phyloP scores from a whole-genome alignment of 2,888 invertebrate genomes.

The Taphrorychus bicolor region DNA sequence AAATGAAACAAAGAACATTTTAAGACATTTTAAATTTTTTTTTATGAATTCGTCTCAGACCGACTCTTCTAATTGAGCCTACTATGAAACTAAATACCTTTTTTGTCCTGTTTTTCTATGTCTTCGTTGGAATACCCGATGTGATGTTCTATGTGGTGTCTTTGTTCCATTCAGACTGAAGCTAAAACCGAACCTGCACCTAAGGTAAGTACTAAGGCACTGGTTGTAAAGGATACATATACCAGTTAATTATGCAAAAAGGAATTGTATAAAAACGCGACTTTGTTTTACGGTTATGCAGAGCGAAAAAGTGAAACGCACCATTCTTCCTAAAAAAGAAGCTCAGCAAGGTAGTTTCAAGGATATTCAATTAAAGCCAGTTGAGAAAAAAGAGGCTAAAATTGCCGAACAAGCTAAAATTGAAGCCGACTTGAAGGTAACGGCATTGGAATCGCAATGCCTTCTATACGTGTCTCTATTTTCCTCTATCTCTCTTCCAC shows the following conservation, averaged over 20 bases:
- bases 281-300: conserved; percentile 35
- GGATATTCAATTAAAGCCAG: conserved; percentile 68
- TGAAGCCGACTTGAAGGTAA: conserved; percentile 59
- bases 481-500: conserved; percentile 3
- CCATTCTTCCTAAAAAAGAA: conserved; percentile 61
- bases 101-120: conserved; percentile 15
- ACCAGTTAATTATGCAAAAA: neutral
- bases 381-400: conserved; percentile 57
- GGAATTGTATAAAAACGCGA: neutral
- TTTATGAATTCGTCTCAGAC: too few relatives aligned
- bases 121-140: conserved; percentile 29
- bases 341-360: conserved; percentile 66
- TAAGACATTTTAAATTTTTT: too few relatives aligned
- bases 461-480: conserved; percentile 21
- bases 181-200: conserved; percentile 46
- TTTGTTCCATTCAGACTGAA: conserved; percentile 43
- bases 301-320: conserved; percentile 57
- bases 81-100: neutral
- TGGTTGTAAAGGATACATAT: neutral
- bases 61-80: too few relatives aligned
- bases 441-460: conserved; percentile 3
- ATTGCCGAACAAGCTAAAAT: conserved; percentile 55
- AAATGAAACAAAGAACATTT: too few relatives aligned
- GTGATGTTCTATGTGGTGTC: conserved; percentile 35
- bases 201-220: conserved; percentile 47